These are phyloP conservation scores for Scaptomyza flava DNA, from an alignment of 2,888 invertebrate species.

Conservation along the genomic window DNA sequence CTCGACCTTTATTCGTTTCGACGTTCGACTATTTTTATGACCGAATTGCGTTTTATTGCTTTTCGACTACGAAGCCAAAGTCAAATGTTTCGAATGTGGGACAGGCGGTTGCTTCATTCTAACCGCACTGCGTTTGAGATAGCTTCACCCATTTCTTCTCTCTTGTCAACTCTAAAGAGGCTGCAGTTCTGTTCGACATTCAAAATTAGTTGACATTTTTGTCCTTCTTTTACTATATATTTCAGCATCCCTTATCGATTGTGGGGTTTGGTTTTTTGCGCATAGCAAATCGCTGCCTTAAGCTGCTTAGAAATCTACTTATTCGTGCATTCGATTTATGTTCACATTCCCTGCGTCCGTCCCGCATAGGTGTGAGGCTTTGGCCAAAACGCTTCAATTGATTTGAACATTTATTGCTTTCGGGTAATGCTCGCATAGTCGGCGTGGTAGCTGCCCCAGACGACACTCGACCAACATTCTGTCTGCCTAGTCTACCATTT, in stretches of 20 bases:
- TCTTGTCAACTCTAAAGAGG: slow-evolving; percentile 2
- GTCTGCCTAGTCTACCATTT: slow-evolving; percentile 10
- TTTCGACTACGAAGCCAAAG: slow-evolving; percentile 23
- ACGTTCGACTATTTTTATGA: slow-evolving; percentile 79
- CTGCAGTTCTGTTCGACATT: slow-evolving; percentile 54
- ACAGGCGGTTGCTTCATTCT: slow-evolving; percentile 24
- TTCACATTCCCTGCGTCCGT: slow-evolving; percentile 7
- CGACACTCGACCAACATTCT: slow-evolving; percentile 43
- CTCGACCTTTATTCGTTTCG: slow-evolving; percentile 47
- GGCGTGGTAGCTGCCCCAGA: slow-evolving; percentile 57
- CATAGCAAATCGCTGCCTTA: slow-evolving; percentile 71
- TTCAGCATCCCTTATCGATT: slow-evolving; percentile 68
- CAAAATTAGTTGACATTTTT: slow-evolving; percentile 74
- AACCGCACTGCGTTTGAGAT: slow-evolving; percentile 48
- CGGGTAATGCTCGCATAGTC: slow-evolving; percentile 59
- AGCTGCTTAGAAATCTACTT: slow-evolving; percentile 59
- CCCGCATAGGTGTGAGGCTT: slow-evolving; percentile 62
- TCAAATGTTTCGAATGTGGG: slow-evolving; percentile 45
- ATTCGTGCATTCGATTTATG: slow-evolving; percentile 55
- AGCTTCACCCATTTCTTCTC: slow-evolving; percentile 7
- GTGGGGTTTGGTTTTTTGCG: slow-evolving; percentile 36
- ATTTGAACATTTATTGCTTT: slow-evolving; percentile 80
- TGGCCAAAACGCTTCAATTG: slow-evolving; percentile 78
- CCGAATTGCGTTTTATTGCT: slow-evolving; percentile 81
- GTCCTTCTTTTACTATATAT: slow-evolving; percentile 19